Evolutionary conservation across 2,797 vertebrate species (phyloP).

Genomic region (Scleropages formosus): DNA sequence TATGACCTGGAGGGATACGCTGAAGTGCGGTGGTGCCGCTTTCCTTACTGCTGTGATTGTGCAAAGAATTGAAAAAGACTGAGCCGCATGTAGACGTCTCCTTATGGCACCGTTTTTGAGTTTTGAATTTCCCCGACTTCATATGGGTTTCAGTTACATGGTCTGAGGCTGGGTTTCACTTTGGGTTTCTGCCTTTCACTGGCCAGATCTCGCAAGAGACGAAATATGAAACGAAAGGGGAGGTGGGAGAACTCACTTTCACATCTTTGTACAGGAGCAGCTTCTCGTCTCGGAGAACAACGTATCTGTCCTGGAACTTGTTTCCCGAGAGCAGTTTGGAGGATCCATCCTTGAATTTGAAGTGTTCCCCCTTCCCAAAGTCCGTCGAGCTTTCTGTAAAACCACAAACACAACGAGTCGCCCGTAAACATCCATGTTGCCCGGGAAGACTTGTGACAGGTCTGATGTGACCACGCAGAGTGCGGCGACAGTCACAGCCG

Average conservation of each 20-base stretch:
- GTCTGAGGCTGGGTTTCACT: no score
- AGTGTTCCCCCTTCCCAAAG: constrained; percentile 69
- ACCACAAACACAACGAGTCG: background rate
- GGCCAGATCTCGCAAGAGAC: background rate
- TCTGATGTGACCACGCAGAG: background rate
- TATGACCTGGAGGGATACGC: no score
- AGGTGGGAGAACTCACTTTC: constrained; percentile 72
- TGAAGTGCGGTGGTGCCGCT: no score
- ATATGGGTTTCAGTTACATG: no score
- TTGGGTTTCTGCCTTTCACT: no score
- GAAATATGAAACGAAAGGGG: background rate
- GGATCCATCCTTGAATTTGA: constrained; percentile 88
- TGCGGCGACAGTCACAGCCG: background rate
- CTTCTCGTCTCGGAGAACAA: constrained; percentile 76
- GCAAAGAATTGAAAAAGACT: no score
- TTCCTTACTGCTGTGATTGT: no score
- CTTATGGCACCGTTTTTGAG: no score
- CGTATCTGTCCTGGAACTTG: constrained; percentile 92
- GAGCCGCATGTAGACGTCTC: no score
- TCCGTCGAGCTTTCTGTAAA: constrained; percentile 47
- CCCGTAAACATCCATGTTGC: background rate
- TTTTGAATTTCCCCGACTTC: no score
- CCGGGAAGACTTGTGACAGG: background rate
- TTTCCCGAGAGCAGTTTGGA: constrained; percentile 85
- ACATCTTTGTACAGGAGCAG: constrained; percentile 87